phyloP scores from a whole-genome alignment of 2,797 vertebrate genomes.

The Ispidina lecontei region DNA sequence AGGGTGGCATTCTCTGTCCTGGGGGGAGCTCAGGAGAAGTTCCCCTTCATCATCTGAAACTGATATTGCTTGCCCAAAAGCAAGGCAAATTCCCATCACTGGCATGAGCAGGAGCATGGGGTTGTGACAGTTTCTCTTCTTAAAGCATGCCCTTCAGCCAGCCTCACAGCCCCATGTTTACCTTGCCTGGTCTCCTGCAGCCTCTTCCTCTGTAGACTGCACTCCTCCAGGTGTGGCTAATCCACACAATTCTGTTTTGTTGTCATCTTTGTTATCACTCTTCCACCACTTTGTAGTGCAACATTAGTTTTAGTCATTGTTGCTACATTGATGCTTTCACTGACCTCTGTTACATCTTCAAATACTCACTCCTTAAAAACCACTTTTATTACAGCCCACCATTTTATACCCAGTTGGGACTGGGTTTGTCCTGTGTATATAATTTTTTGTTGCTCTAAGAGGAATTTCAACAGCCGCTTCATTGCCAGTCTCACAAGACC shows the following conservation, averaged over 20 bases:
- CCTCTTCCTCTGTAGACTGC: accelerated
- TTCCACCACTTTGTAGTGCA: neutral
- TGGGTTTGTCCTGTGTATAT: neutral
- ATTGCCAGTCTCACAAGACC: accelerated
- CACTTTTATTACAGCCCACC: neutral
- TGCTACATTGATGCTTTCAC: neutral
- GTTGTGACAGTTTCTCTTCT: neutral
- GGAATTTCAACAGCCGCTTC: neutral
- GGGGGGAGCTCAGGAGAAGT: neutral
- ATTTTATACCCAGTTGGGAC: neutral
- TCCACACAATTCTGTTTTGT: neutral
- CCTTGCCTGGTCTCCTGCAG: neutral
- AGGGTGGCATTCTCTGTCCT: neutral
- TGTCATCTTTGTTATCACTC: neutral
- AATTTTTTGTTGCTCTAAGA: accelerated
- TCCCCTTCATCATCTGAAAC: neutral
- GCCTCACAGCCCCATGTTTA: neutral
- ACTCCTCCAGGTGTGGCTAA: neutral
- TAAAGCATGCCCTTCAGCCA: neutral
- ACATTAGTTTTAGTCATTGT: neutral
- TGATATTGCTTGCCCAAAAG: neutral
- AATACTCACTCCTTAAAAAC: neutral
- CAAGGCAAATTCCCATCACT: neutral
- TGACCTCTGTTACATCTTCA: neutral
- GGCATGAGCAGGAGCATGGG: accelerated